Evolutionary conservation across 2,113 vertebrate genomes (phyloP), one percentile per base, ranked within the genome.

Genomic region (Gasterosteus aculeatus): DNA sequence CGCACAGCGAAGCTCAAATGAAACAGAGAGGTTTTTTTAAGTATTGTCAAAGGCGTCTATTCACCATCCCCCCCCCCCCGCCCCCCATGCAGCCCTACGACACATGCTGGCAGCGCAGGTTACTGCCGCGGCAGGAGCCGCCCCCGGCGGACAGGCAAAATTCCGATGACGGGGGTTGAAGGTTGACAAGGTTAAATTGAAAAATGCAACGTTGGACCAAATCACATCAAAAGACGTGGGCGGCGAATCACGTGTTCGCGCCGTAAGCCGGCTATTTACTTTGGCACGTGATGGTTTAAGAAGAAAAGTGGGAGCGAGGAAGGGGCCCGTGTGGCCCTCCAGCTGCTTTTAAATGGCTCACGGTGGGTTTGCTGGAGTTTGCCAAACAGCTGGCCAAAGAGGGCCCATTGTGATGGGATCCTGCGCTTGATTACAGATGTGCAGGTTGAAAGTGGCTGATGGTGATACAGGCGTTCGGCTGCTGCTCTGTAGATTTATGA

Each of bases 321-420:
- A 81, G 72, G 85, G 85, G 80, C 75, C 75, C 60, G 64, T 58
- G 69, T 72, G 33, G 69, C 47, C 75, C 73, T 60, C 83, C 81
- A 73, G 68, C 76, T 71, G 89, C 22, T 90, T 83, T 80, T 88
- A 88, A 57, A 79, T 72, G 69, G 51, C 90, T 91, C 76, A 83
- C 63, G 62, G 78, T 82, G 72, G 69, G 74, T 82, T 80, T 83
- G 69, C 81, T 63, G 69, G 60, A 65, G 81, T 83, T 82, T 78
- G 58, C 77, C 79, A 67, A 78, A 71, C 64, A 22, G 2, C 49
- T 58, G 10, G 11, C 58, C 62, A 76, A 77, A 64, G 69, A 64
- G 63, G 59, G 47, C 61, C 75, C 71, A 31, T 57, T 60, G 57
- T 62, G 65, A n/a, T 57, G 53, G 15, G 22, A 49, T 58, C 35